phyloP scores from a whole-genome alignment of 2,888 invertebrate genomes.

The Pycnomerus fuliginosus region DNA sequence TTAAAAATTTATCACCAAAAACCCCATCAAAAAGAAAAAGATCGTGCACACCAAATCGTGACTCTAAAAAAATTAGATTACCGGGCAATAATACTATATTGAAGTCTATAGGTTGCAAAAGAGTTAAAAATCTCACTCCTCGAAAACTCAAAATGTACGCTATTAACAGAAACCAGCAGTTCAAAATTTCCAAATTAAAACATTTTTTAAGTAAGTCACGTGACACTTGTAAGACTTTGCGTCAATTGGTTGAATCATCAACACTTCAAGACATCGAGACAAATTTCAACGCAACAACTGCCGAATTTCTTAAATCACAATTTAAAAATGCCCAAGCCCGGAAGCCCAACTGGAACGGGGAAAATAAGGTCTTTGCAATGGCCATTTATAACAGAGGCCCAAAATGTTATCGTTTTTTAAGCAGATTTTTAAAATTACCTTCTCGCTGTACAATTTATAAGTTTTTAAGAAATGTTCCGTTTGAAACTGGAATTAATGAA shows the following conservation, averaged over 20 bases:
- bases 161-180: not conserved
- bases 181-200: not conserved
- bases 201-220: not conserved
- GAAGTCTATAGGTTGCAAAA: not conserved
- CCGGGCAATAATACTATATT: not conserved
- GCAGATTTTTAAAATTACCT: conserved; percentile 13
- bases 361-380: conserved; percentile 12
- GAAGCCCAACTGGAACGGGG: not conserved
- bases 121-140: not conserved
- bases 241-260: too few relatives aligned
- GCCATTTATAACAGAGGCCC: conserved; percentile 24
- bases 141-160: not conserved
- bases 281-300: conserved; percentile 11
- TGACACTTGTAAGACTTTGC: too few relatives aligned
- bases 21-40: not conserved
- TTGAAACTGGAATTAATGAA: conserved; percentile 16
- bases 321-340: conserved; percentile 7
- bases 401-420: conserved; percentile 3
- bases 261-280: conserved; percentile 4
- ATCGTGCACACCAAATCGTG: too few relatives aligned
- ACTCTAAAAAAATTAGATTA: too few relatives aligned
- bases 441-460: conserved; percentile 8
- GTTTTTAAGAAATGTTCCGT: conserved; percentile 10
- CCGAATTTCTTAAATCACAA: conserved; percentile 17
- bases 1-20: too few relatives aligned